Evolutionary conservation across 2,113 vertebrate species (phyloP).

Genomic region (Himantopus leucocephalus): DNA sequence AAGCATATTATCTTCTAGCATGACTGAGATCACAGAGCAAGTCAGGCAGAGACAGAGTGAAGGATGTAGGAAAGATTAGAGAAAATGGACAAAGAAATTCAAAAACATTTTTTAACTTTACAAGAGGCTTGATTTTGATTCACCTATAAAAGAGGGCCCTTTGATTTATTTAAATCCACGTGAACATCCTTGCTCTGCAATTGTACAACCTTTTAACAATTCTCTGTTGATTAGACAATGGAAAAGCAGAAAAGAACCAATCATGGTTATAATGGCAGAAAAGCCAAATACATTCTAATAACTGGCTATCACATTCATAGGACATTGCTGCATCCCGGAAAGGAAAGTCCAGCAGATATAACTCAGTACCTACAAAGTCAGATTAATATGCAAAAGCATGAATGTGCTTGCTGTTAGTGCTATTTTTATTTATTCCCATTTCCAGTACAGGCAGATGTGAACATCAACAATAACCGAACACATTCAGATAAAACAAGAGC

Average conservation of each 20-base stretch:
- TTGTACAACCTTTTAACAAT: slow-evolving; percentile 49
- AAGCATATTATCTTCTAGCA: background rate
- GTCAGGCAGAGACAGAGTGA: background rate
- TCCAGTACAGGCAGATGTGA: background rate
- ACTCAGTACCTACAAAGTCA: background rate
- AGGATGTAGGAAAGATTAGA: slow-evolving; percentile 1
- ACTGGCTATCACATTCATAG: background rate
- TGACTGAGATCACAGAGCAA: slow-evolving; percentile 18
- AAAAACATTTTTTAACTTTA: slow-evolving; percentile 41
- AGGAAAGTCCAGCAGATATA: background rate
- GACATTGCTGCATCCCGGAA: background rate
- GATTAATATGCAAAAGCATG: background rate
- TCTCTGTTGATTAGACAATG: slow-evolving; percentile 56
- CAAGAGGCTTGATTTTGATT: slow-evolving; percentile 64
- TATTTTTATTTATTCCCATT: background rate
- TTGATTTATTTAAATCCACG: slow-evolving; percentile 55
- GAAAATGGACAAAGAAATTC: slow-evolving; percentile 49
- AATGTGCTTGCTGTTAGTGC: background rate
- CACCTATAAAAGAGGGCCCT: slow-evolving; percentile 8
- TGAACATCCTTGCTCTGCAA: slow-evolving; percentile 25
- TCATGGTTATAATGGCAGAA: background rate
- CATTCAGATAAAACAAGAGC: background rate
- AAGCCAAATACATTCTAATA: slow-evolving; percentile 16
- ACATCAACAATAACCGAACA: background rate
- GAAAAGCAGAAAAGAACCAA: slow-evolving; percentile 45